Base-by-base conservation (phyloP, 1,140 invertebrate species). In the Ylistrum balloti region DNA sequence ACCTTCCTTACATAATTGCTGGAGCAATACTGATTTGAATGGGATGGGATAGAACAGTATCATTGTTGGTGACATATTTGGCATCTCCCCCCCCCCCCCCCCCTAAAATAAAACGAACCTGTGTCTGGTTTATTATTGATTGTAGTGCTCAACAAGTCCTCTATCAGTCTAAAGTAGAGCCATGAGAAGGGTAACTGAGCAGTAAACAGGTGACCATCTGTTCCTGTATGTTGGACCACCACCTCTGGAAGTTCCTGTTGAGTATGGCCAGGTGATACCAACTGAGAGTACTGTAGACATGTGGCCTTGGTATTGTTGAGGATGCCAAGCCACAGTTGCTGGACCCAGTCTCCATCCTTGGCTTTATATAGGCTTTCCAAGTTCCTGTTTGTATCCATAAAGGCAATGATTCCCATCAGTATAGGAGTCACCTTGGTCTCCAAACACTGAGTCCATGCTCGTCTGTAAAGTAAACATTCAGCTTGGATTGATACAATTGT, bases 351-450 rank as follows among this genome's bases (percentile, higher is more conserved):
- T 20, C 86, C 41, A 38, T 5, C 35, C n/a, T 15, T 89, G n/a
- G 22, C 85, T 38, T 33, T 93, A 86, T 38, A 86, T 34, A 85
- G 35, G 74, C 86, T 90, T 45, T 95, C 93, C 86, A 95, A 88
- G 89, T 95, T 95, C 34, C 85, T 85, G 91, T 95, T 94, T 15
- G 93, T 94, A 88, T 95, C 95, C 33, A 94, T 86, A 85, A 91
- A 93, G 17, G 95, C 93, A 34, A 95, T 91, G 48, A 94, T 92
- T 17, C 91, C 93, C 56, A 94, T 93, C 38, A 95, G 88, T 33
- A 94, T 87, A 5, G 95, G 94, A 28, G 92, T 93, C 0, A 95
- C 89, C 88, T 93, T 94, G 15, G 91, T 90, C 89, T 94, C 94
- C 33, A 95, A 56, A 88, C 91, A 94, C 85, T 94, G 94, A 33